Conservation (phyloP, 1,140 invertebrate genomes). For the Diabrotica undecimpunctata region DNA sequence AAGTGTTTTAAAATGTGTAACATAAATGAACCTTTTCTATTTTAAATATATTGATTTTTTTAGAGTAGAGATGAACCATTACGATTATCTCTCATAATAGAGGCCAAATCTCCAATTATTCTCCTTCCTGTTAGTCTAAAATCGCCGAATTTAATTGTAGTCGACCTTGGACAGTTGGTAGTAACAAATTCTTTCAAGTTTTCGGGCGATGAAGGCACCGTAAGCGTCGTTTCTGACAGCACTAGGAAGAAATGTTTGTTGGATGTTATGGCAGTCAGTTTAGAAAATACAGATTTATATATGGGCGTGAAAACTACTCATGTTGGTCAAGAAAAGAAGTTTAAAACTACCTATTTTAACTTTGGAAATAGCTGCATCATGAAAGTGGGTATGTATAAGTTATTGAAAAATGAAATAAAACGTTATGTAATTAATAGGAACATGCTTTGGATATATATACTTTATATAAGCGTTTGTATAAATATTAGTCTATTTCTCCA, state of each 20-base stretch:
- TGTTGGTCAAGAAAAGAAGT: constrained; percentile 28
- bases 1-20: too few species aligned
- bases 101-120: constrained; percentile 79
- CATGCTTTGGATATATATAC: too few species aligned
- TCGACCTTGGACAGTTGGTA: constrained; percentile 77
- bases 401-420: too few species aligned
- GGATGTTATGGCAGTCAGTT: constrained; percentile 72
- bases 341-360: not conserved
- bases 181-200: constrained; percentile 72
- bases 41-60: constrained; percentile 3
- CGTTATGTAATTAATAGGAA: too few species aligned
- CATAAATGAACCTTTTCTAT: too few species aligned
- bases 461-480: too few species aligned
- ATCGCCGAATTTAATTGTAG: constrained; percentile 72
- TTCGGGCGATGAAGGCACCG: constrained; percentile 56
- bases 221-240: constrained; percentile 49
- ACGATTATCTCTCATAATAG: constrained; percentile 62
- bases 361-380: constrained; percentile 25
- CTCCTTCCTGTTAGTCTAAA: constrained; percentile 82
- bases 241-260: constrained; percentile 54
- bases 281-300: constrained; percentile 81
- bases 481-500: too few species aligned
- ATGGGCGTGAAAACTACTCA: constrained; percentile 54
- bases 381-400: not conserved
- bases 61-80: constrained; percentile 32